A percentile compares a stretch with the other conserved stretches of the same genome.
phyloP scores from a whole-genome alignment of 2,113 vertebrate genomes.

The Aldabrachelys gigantea region DNA sequence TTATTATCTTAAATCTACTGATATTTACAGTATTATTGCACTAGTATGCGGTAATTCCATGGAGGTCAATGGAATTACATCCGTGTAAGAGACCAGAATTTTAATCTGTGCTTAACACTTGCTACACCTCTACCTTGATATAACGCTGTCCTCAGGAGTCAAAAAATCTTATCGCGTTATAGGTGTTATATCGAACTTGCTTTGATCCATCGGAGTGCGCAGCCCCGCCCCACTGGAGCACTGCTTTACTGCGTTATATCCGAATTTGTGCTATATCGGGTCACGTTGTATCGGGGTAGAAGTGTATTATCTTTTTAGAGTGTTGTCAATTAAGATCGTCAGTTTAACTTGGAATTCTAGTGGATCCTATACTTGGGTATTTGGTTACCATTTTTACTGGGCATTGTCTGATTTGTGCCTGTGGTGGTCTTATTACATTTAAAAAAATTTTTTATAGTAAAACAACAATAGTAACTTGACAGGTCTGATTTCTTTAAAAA shows the following conservation, averaged over 20 bases:
- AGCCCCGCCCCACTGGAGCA: no score
- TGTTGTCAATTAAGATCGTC: not conserved
- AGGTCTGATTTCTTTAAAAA: not conserved
- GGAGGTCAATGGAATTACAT: not conserved
- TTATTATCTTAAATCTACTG: not conserved
- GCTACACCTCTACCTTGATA: not conserved
- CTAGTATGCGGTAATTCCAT: slow-evolving; percentile 9
- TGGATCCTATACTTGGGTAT: not conserved
- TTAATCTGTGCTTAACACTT: not conserved
- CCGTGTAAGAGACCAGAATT: not conserved
- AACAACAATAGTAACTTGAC: not conserved
- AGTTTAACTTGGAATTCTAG: not conserved
- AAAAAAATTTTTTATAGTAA: not conserved
- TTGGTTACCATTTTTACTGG: not conserved
- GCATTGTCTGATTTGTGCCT: not conserved
- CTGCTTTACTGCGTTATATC: no score
- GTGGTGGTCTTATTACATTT: not conserved
- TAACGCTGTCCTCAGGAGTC: no score
- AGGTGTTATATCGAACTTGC: no score
- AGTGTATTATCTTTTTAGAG: not conserved
- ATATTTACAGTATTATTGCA: not conserved
- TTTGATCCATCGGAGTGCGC: no score
- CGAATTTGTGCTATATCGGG: no score
- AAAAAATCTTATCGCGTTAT: no score
- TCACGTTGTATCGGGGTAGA: no score